Evolutionary conservation across 2,797 vertebrate genomes (phyloP), one percentile per base, ranked within the genome.

Genomic region (Cyclura pinguis): DNA sequence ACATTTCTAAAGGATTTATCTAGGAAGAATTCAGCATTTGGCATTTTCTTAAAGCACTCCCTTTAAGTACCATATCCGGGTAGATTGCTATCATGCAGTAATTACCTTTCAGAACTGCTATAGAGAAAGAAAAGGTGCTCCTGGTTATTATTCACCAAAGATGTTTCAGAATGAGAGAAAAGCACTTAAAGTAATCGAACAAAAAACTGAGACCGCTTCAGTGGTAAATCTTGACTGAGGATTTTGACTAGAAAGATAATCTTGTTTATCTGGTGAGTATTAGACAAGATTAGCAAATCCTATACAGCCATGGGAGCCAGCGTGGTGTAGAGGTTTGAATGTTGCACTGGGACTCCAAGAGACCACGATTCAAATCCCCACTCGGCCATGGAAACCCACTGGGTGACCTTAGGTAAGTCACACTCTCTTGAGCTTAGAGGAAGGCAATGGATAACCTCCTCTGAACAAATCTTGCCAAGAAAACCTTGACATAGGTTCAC

Each of bases 111-210:
- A 91, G 67, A 94, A 92, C 86, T 92, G 81, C 92, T 93, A 59
- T 29, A 85, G 89, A 72, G 91, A 35, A 95, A 90, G 94, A 95
- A 90, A 93, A 94, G 87, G 93, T 2, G 64, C 90, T 87, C 87
- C 89, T 80, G 35, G 50, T 64, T 92, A 87, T 80, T 95, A 93
- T 92, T 87, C 90, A 47, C 50, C 92, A 57, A 59, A 1, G 0
- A 80, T 92, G 92, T 93, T 96, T 96, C 95, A 91, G 92, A 73
- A 95, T 16, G 77, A 92, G 67, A 86, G 52, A 94, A 95, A 92
- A 95, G 85, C 52, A 88, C 84, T 91, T 95, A 94, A 95, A 95
- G 91, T 95, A 96, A 87, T 80, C 88, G 84, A 85, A 90, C 94
- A 69, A 94, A 89, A 94, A 92, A 90, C 94, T 92, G 85, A 89